Percentiles rank a stretch among this genome's conserved stretches.
Conservation (phyloP, 92 coral and sea anemone species). For the Actinostola sp. region DNA sequence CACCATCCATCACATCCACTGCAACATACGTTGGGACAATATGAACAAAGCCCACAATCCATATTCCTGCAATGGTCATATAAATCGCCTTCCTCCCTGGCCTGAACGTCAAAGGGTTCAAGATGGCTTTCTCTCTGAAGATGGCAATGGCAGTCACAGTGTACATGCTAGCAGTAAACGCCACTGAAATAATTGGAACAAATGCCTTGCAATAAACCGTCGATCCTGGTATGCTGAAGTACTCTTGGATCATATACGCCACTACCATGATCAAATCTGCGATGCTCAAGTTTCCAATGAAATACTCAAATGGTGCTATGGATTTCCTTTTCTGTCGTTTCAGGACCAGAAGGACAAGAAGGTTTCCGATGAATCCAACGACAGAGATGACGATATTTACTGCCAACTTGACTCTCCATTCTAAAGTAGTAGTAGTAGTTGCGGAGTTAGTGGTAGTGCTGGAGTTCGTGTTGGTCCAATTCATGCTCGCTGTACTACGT, state of each 20-base stretch:
- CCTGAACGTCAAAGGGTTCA: neutral
- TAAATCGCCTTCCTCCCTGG: constrained; percentile 9
- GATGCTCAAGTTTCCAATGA: neutral
- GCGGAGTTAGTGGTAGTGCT: neutral
- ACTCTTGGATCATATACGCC: neutral
- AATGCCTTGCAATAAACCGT: neutral
- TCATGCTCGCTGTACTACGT: too few species aligned
- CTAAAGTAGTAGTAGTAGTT: neutral
- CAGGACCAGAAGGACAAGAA: neutral
- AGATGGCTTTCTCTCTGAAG: neutral
- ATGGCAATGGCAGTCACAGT: neutral
- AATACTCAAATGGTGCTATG: neutral
- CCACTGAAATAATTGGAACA: neutral
- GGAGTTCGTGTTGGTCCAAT: too few species aligned
- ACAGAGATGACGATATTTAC: neutral
- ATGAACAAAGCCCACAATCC: neutral
- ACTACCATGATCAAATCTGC: neutral
- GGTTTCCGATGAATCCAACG: neutral
- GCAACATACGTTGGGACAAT: neutral
- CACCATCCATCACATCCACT: neutral
- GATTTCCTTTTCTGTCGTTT: neutral
- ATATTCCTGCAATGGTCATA: neutral
- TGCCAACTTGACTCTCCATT: neutral
- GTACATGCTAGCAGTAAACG: neutral
- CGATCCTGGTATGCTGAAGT: neutral